Conservation (phyloP, 2,888 invertebrate genomes). For the Parochlus steinenii region DNA sequence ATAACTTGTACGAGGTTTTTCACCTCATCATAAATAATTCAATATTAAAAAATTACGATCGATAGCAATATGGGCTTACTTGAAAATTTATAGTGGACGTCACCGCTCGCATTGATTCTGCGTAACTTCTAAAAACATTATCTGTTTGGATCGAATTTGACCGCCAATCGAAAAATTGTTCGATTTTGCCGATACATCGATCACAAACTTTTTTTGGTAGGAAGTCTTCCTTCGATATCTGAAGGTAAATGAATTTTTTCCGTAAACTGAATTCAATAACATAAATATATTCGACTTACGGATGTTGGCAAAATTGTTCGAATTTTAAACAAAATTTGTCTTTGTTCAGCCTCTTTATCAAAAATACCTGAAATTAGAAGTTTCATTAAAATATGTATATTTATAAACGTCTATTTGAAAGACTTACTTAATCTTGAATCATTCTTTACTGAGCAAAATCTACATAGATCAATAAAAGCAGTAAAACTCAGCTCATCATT, state of each 20-base stretch:
- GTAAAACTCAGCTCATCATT: conserved; percentile 44
- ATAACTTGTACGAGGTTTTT: not conserved
- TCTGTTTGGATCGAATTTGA: conserved; percentile 48
- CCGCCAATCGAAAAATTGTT: conserved; percentile 53
- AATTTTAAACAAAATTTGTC: conserved; percentile 51
- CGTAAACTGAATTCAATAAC: too few relatives aligned
- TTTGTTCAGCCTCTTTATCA: conserved; percentile 53
- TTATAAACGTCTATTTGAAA: too few relatives aligned
- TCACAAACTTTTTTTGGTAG: conserved; percentile 56
- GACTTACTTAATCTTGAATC: conserved; percentile 51
- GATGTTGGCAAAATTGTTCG: conserved; percentile 49
- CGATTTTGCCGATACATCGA: conserved; percentile 44
- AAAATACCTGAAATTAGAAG: too few relatives aligned
- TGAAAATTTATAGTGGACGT: conserved; percentile 50
- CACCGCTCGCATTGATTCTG: conserved; percentile 48
- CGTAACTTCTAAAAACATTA: conserved; percentile 47
- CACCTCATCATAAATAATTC: not conserved
- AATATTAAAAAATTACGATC: not conserved
- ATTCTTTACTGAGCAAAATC: conserved; percentile 51
- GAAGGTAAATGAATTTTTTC: conserved; percentile 17
- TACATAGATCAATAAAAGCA: conserved; percentile 50
- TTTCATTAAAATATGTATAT: too few relatives aligned
- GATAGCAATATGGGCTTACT: conserved; percentile 26
- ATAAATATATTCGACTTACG: too few relatives aligned
- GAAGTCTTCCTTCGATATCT: conserved; percentile 56